These are phyloP conservation scores for Lutraria lutraria DNA, from an alignment of 2,888 invertebrate species.

Conservation along the genomic window DNA sequence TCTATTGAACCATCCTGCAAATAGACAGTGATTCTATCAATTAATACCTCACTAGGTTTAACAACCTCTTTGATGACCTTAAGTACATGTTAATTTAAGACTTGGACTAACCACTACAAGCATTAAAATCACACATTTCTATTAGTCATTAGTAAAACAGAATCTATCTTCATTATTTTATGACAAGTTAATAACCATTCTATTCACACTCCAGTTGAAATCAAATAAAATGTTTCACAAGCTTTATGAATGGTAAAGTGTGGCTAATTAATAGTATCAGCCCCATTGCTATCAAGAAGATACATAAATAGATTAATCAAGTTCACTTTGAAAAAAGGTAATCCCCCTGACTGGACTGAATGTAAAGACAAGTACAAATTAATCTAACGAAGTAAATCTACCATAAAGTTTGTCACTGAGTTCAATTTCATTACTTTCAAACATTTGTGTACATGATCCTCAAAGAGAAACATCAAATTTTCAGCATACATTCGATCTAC, in stretches of 20 bases:
- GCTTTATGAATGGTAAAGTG: background rate
- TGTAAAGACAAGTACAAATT: too few relatives aligned
- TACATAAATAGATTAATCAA: background rate
- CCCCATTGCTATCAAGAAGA: background rate
- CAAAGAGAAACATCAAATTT: too few relatives aligned
- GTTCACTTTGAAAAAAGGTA: too few relatives aligned
- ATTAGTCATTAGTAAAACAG: constrained; percentile 38
- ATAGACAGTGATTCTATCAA: constrained; percentile 38
- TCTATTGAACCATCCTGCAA: constrained; percentile 36
- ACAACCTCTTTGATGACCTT: constrained; percentile 25
- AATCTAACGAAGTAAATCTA: too few relatives aligned
- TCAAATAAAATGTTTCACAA: constrained; percentile 4
- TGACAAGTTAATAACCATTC: constrained; percentile 34
- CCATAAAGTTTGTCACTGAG: too few relatives aligned
- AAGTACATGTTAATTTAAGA: constrained; percentile 31
- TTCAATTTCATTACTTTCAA: too few relatives aligned
- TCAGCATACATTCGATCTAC: too few relatives aligned
- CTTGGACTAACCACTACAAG: constrained; percentile 10
- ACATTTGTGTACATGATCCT: too few relatives aligned
- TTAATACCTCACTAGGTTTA: constrained; percentile 36
- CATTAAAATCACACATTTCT: constrained; percentile 24
- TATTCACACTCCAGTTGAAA: constrained; percentile 42
- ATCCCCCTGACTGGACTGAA: too few relatives aligned
- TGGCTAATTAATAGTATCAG: background rate
- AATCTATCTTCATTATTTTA: constrained; percentile 46